Evolutionary conservation across 1,140 invertebrate genomes (phyloP).

Genomic region (Hormaphis cornu): DNA sequence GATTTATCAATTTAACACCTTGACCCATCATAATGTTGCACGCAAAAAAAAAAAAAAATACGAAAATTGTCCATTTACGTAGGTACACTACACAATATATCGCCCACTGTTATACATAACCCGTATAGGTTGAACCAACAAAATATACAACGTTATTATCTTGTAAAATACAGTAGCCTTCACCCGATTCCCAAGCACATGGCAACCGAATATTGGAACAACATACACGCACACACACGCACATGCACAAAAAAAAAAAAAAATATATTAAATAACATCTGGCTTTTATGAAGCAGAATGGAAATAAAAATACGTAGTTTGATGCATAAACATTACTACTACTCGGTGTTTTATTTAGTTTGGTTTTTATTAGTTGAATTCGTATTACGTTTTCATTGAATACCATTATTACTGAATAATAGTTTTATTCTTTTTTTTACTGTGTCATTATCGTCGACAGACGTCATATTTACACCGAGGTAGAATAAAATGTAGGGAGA

Average conservation of each 20-base stretch:
- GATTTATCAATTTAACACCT: neutral
- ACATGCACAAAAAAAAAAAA: too few relatives aligned
- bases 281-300: neutral
- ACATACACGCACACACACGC: neutral
- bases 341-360: neutral
- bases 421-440: neutral
- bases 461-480: too few relatives aligned
- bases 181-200: slow-evolving; percentile 3
- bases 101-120: neutral
- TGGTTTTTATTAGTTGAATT: neutral
- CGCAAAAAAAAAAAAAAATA: neutral
- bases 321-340: neutral
- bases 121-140: too few relatives aligned
- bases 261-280: slow-evolving; percentile 8
- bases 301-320: neutral
- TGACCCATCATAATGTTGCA: neutral
- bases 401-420: neutral
- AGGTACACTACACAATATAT: neutral
- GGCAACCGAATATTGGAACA: slow-evolving; percentile 13
- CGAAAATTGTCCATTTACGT: neutral
- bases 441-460: too few relatives aligned
- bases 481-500: too few relatives aligned
- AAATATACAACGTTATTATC: neutral
- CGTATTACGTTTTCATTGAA: neutral
- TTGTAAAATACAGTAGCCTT: neutral